phyloP scores from a whole-genome alignment of 1,140 invertebrate species.

The Meloidogyne exigua region DNA sequence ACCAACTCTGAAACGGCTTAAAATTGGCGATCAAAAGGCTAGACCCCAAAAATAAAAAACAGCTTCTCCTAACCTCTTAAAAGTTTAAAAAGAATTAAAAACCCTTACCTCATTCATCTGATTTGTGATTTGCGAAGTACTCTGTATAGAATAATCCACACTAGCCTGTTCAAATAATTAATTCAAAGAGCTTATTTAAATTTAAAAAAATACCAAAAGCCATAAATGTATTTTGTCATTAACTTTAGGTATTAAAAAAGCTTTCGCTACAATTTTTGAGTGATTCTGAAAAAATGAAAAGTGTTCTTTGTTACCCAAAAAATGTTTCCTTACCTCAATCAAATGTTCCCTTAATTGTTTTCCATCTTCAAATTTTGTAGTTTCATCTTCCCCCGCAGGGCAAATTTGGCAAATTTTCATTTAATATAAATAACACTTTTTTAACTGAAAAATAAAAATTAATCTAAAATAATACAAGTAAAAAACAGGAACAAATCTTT shows the following conservation, averaged over 20 bases:
- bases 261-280: slow-evolving; percentile 16
- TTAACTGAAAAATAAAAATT: not conserved
- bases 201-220: slow-evolving; percentile 20
- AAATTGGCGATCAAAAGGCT: too few relatives aligned
- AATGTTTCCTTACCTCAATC: slow-evolving; percentile 3
- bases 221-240: slow-evolving; percentile 26
- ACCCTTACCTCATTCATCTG: not conserved
- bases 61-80: not conserved
- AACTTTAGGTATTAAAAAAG: slow-evolving; percentile 22
- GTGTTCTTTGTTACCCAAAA: not conserved
- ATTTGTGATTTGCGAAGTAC: not conserved
- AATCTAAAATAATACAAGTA: not conserved
- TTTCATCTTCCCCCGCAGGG: not conserved
- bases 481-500: not conserved
- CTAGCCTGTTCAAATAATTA: slow-evolving; percentile 4
- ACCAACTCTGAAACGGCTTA: not conserved
- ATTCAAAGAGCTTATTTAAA: not conserved
- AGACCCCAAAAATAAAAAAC: too few relatives aligned
- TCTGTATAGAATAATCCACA: slow-evolving; percentile 16
- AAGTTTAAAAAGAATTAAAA: not conserved
- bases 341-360: slow-evolving; percentile 5
- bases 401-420: not conserved
- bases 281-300: slow-evolving; percentile 15
- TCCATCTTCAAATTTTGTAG: not conserved
- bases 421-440: not conserved